These are phyloP conservation scores for Phengaris arion DNA, from an alignment of 2,888 invertebrate species.

Conservation along the genomic window DNA sequence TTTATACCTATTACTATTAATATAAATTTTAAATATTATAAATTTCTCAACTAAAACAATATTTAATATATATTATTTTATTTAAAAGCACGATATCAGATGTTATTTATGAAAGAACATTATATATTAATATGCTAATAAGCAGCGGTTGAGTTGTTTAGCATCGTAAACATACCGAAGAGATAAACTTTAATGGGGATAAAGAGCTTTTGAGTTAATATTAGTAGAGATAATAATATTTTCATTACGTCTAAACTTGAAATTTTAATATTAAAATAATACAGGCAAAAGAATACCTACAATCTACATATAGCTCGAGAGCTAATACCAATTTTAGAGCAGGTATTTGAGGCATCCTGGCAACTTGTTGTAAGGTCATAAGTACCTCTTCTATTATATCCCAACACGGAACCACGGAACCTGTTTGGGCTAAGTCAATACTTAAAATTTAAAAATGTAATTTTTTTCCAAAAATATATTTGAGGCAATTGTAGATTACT, in stretches of 20 bases:
- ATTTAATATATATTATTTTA: background rate
- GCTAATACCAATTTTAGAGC: too few species aligned
- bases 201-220: conserved; percentile 15
- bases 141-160: conserved; percentile 19
- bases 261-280: conserved; percentile 16
- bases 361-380: too few species aligned
- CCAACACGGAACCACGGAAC: too few species aligned
- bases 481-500: too few species aligned
- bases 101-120: conserved; percentile 7
- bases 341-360: too few species aligned
- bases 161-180: conserved; percentile 4
- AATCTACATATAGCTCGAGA: too few species aligned
- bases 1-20: too few species aligned
- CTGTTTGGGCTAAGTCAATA: too few species aligned
- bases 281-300: background rate
- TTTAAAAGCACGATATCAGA: conserved; percentile 1
- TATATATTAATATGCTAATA: conserved; percentile 17
- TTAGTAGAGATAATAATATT: conserved; percentile 19
- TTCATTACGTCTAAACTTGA: conserved; percentile 5
- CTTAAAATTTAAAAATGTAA: too few species aligned
- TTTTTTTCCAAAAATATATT: too few species aligned
- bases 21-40: too few species aligned
- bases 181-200: conserved; percentile 10
- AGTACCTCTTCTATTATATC: too few species aligned
- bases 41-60: background rate